A percentile compares a stretch with the other conserved stretches of the same genome.
These are phyloP conservation scores for Accipiter virgatus DNA, from an alignment of 2,113 vertebrate genomes.

Conservation along the genomic window DNA sequence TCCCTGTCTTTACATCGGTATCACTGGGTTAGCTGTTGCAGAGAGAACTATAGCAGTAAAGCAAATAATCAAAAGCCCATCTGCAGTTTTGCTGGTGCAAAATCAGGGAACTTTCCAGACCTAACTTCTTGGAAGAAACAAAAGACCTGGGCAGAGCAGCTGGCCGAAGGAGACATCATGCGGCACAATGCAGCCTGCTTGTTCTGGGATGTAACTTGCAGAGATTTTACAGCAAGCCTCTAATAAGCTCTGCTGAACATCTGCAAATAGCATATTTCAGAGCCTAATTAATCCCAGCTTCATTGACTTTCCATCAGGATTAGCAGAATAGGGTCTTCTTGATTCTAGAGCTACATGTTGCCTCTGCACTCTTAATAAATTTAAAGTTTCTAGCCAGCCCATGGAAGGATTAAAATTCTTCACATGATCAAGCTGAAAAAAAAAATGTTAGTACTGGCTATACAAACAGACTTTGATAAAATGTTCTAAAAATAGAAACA, in stretches of 20 bases:
- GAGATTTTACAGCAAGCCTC: not conserved
- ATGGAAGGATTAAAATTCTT: conserved; percentile 59
- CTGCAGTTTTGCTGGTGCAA: not conserved
- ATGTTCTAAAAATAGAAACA: conserved; percentile 29
- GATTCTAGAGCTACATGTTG: not conserved
- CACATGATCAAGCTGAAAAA: conserved; percentile 13
- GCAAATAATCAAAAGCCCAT: not conserved
- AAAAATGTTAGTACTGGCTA: conserved; percentile 7
- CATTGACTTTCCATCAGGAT: conserved; percentile 14
- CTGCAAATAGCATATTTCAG: not conserved
- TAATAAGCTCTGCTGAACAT: not conserved
- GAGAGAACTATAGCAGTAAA: not conserved
- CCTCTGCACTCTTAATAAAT: not conserved
- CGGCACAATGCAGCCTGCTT: not conserved
- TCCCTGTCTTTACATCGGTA: rapidly evolving
- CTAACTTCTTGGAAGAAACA: not conserved
- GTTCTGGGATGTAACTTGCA: not conserved
- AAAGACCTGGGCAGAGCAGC: not conserved
- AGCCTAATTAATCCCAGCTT: conserved; percentile 22
- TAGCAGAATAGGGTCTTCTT: not conserved
- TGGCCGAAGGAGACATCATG: not conserved
- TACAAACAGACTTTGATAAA: conserved; percentile 36
- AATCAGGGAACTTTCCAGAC: not conserved
- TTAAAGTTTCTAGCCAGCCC: not conserved
- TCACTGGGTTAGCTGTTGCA: not conserved